Evolutionary conservation across 2,888 invertebrate species (phyloP).

Genomic region (Perithous albicinctus): DNA sequence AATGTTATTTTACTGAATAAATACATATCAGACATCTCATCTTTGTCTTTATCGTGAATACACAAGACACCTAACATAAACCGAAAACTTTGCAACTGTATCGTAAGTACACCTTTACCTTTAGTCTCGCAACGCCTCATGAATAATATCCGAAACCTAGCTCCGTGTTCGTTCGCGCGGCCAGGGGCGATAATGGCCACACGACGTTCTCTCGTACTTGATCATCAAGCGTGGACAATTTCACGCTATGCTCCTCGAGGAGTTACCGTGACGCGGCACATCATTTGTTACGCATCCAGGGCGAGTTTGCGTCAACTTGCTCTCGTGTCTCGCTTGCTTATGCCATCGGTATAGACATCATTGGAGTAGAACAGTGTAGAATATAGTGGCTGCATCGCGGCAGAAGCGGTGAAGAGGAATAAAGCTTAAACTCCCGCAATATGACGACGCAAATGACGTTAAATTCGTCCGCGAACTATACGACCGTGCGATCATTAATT

Average conservation of each 20-base stretch:
- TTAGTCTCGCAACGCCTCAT: constrained; percentile 24
- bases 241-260: constrained; percentile 69
- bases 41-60: not conserved
- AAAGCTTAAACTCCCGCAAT: constrained; percentile 25
- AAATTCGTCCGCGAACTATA: constrained; percentile 44
- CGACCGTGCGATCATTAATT: constrained; percentile 49
- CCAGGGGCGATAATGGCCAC: constrained; percentile 65
- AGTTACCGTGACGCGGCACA: constrained; percentile 70
- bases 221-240: constrained; percentile 73
- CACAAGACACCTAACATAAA: not conserved
- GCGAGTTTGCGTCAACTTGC: constrained; percentile 55
- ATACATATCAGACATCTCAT: not conserved
- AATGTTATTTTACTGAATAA: not conserved
- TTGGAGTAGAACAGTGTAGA: constrained; percentile 21
- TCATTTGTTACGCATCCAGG: constrained; percentile 71
- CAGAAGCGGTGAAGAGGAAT: not conserved
- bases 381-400: constrained; percentile 23
- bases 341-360: constrained; percentile 28
- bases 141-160: constrained; percentile 56
- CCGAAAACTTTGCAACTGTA: not conserved
- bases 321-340: constrained; percentile 38
- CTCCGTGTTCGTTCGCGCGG: constrained; percentile 51
- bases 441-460: constrained; percentile 41
- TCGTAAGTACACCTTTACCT: constrained; percentile 4
- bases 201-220: constrained; percentile 65